Conservation (phyloP, 2,113 vertebrate genomes). For the Gorsachius goisagi region DNA sequence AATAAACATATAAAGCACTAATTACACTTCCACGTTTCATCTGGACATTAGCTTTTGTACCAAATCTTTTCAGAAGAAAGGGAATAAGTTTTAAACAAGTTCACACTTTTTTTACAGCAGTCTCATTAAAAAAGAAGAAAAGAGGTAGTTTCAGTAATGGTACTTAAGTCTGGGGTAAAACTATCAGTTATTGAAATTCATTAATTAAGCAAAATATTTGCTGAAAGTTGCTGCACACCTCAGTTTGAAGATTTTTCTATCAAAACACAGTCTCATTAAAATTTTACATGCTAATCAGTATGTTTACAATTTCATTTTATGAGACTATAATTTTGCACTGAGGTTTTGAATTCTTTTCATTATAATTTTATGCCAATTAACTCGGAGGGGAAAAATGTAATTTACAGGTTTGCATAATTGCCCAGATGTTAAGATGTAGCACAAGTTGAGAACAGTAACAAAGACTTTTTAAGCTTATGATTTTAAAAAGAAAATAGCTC, state of each 20-base stretch:
- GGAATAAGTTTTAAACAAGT: not conserved
- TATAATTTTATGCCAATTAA: constrained; percentile 74
- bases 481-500: constrained; percentile 22
- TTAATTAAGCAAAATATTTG: constrained; percentile 77
- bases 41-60: not conserved
- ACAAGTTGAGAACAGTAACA: constrained; percentile 36
- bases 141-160: constrained; percentile 34
- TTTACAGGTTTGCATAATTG: constrained; percentile 70
- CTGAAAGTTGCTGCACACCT: constrained; percentile 44
- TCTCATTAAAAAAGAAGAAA: constrained; percentile 60
- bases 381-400: constrained; percentile 61
- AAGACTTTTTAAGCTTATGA: constrained; percentile 12
- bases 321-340: constrained; percentile 52
- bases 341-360: constrained; percentile 65
- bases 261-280: constrained; percentile 71
- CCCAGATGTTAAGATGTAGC: constrained; percentile 64
- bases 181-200: constrained; percentile 68
- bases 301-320: constrained; percentile 70
- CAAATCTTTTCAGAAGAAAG: constrained; percentile 16
- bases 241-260: constrained; percentile 67
- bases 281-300: constrained; percentile 71
- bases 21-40: not conserved
- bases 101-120: not conserved
- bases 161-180: constrained; percentile 56
- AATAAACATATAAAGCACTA: not conserved